phyloP scores from a whole-genome alignment of 2,797 vertebrate genomes.

The Synaphobranchus kaupii region DNA sequence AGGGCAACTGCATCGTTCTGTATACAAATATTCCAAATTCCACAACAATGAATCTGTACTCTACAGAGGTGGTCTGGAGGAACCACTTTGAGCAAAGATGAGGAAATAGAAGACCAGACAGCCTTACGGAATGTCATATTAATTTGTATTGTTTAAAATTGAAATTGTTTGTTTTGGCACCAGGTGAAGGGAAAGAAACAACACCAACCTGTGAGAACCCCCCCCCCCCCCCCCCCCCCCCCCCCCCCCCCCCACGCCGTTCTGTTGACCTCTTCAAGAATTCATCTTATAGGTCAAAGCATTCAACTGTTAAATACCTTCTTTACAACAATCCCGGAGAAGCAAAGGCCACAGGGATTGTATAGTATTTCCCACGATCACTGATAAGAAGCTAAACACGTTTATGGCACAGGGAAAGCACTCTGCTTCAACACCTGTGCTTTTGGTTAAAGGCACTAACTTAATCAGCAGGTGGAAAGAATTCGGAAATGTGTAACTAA shows the following conservation, averaged over 20 bases:
- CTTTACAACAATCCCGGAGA: neutral
- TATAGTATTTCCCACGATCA: neutral
- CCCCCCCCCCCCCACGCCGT: neutral
- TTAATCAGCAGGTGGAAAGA: neutral
- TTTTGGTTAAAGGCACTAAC: neutral
- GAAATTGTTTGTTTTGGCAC: neutral
- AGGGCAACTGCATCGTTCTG: constrained; percentile 34
- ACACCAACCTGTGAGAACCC: neutral
- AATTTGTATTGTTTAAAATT: neutral
- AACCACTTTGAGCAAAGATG: constrained; percentile 3
- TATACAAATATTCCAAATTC: neutral
- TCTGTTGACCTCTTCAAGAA: neutral
- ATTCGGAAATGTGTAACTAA: neutral
- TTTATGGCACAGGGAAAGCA: neutral
- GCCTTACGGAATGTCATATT: neutral
- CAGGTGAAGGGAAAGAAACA: neutral
- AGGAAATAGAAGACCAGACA: neutral
- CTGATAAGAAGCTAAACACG: neutral
- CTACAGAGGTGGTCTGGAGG: neutral
- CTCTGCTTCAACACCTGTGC: neutral
- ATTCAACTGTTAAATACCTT: neutral
- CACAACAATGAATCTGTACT: neutral
- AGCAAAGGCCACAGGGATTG: neutral
- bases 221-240: neutral
- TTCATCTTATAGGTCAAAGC: neutral